Percentiles rank a stretch among this genome's conserved stretches.
phyloP scores from a whole-genome alignment of 2,888 invertebrate species.

The Eupithecia tripunctaria region DNA sequence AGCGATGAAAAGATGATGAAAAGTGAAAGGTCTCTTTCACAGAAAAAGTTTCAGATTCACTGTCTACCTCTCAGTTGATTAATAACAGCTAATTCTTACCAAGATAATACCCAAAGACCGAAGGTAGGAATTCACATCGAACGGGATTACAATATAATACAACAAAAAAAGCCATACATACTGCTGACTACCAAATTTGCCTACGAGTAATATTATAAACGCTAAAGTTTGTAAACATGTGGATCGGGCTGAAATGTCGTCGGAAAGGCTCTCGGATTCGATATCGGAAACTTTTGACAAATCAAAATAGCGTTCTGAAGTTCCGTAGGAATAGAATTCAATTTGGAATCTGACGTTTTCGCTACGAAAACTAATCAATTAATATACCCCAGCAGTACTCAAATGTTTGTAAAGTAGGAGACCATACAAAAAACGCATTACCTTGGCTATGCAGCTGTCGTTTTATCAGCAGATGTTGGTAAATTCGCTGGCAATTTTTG shows the following conservation, averaged over 20 bases:
- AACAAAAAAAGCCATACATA: no score
- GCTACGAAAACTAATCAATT: no score
- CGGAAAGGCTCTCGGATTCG: no score
- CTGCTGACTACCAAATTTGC: no score
- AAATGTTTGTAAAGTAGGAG: neutral
- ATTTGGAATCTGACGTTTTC: no score
- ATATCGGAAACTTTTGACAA: no score
- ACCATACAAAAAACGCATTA: slow-evolving; percentile 14
- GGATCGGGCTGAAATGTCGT: no score
- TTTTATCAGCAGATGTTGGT: slow-evolving; percentile 20
- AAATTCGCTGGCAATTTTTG: slow-evolving; percentile 9
- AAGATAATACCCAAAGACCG: neutral
- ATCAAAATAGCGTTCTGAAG: no score
- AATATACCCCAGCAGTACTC: neutral
- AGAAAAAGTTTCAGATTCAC: neutral
- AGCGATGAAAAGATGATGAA: neutral
- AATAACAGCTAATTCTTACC: neutral
- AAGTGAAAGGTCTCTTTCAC: neutral
- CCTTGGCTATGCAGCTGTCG: slow-evolving; percentile 22
- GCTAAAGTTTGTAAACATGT: no score
- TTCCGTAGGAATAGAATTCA: no score
- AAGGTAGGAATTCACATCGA: neutral
- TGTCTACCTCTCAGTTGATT: neutral
- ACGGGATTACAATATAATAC: neutral
- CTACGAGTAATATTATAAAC: no score